Percentiles rank a stretch among this genome's conserved stretches.
Conservation (phyloP, 2,888 invertebrate genomes). For the Diarsia rubi region DNA sequence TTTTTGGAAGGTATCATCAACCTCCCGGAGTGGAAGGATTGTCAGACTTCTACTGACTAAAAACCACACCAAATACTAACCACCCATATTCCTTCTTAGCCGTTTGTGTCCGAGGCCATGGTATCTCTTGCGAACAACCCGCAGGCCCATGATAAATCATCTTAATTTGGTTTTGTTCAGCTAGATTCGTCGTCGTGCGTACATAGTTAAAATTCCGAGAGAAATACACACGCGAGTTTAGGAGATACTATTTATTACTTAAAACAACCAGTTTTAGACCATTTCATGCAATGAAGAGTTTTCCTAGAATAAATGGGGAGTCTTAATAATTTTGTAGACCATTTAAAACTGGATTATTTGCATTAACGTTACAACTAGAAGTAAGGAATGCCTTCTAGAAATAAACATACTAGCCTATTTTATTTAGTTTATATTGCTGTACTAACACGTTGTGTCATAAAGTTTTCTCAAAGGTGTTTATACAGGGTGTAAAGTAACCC, state of each 20-base stretch:
- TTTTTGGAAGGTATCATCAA: too few species aligned
- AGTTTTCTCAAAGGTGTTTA: background rate
- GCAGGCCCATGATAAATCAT: background rate
- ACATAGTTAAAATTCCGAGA: conserved; percentile 21
- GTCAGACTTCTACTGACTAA: too few species aligned
- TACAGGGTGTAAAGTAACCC: too few species aligned
- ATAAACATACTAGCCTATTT: conserved; percentile 18
- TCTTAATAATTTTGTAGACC: conserved; percentile 56
- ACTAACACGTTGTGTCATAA: background rate
- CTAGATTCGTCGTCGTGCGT: background rate
- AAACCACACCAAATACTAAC: too few species aligned
- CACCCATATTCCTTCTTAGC: too few species aligned
- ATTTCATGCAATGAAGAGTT: conserved; percentile 44
- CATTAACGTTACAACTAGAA: conserved; percentile 43
- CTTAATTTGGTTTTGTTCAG: background rate
- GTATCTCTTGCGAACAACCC: too few species aligned
- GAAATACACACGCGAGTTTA: conserved; percentile 45
- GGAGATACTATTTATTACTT: conserved; percentile 52
- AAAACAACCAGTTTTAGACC: conserved; percentile 56
- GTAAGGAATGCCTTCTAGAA: conserved; percentile 36
- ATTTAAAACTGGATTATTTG: conserved; percentile 67
- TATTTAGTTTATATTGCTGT: conserved; percentile 4
- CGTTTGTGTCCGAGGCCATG: too few species aligned
- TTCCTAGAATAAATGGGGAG: conserved; percentile 58
- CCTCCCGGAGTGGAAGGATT: too few species aligned